Evolutionary conservation across 2,113 vertebrate species (phyloP).

Genomic region (Ibidorhyncha struthersii): DNA sequence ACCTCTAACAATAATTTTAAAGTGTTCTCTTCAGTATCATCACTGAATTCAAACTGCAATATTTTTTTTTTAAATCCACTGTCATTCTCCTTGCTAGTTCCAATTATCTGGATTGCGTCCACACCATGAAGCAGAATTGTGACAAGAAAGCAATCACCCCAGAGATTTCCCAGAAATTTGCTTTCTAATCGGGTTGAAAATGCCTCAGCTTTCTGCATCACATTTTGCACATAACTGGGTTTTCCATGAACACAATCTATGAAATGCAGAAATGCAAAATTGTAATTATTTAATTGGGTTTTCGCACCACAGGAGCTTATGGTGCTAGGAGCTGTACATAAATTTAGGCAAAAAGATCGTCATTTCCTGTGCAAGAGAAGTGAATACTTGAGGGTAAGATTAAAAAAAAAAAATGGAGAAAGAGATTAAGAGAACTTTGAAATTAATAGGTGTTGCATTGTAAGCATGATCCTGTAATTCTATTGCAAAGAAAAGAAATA

Average conservation of each 20-base stretch:
- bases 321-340: neutral
- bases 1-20: neutral
- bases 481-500: neutral
- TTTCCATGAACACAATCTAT: neutral
- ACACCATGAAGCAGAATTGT: slow-evolving; percentile 27
- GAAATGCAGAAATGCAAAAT: neutral
- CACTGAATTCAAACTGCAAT: neutral
- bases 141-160: slow-evolving; percentile 24
- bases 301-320: neutral
- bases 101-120: slow-evolving; percentile 31
- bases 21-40: slow-evolving; percentile 19
- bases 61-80: neutral
- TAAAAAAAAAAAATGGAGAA: neutral
- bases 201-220: neutral
- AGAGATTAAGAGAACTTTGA: neutral
- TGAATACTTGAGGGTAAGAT: neutral
- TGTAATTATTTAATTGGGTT: neutral
- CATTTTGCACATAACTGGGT: neutral
- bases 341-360: neutral
- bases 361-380: neutral
- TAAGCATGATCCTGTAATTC: neutral
- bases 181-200: slow-evolving; percentile 48
- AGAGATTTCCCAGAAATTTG: slow-evolving; percentile 46
- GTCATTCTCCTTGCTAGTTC: slow-evolving; percentile 8
- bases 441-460: neutral